Base-by-base conservation (phyloP, 2,888 invertebrate genomes). In the Alloplasta piceator region DNA sequence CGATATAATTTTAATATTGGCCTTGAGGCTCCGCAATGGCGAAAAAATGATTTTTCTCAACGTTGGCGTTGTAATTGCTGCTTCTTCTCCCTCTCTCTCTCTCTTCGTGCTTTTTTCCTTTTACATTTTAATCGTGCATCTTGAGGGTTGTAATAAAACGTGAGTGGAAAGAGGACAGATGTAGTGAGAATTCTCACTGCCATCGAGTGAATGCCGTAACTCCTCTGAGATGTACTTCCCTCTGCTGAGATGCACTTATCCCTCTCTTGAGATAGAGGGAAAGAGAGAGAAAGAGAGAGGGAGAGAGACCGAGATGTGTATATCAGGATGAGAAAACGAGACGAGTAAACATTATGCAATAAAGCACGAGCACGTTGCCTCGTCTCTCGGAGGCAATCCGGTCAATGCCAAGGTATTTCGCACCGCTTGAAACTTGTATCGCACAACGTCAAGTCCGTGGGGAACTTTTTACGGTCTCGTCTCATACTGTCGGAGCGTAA, bases 361-460 rank as follows among this genome's bases (percentile, higher is more conserved):
- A 75, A 75, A 91, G 89, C 87, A 84, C 83, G 85, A 86, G 85
- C 83, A 82, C 80, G 79, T 85, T 84, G 82, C 89, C 89, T 88
- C 89, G 86, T 85, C 86, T 86, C 84, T 26, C 26, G 26, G 86
- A 87, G 79, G 83, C 90, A 89, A 90, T 87, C 92, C 91, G 91
- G 92, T 91, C 91, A 92, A 91, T 92, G 92, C 90, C 92, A 92
- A 92, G 92, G 92, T 89, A 86, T 88, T 90, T 87, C 85, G 83
- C 85, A 84, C 85, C 80, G 82, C 64, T 63, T 75, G 74, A 83
- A 77, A 66, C 76, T 66, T 66, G 83, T 26, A 26, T 86, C 86
- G 78, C 82, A 86, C 81, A 80, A 77, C 76, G 67, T 80, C 79
- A 70, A 52, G 70, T 55, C 73, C 78, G 58, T 39, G n/a, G 14